Conservation (phyloP, 2,888 invertebrate genomes). For the Epistrophe grossulariae region DNA sequence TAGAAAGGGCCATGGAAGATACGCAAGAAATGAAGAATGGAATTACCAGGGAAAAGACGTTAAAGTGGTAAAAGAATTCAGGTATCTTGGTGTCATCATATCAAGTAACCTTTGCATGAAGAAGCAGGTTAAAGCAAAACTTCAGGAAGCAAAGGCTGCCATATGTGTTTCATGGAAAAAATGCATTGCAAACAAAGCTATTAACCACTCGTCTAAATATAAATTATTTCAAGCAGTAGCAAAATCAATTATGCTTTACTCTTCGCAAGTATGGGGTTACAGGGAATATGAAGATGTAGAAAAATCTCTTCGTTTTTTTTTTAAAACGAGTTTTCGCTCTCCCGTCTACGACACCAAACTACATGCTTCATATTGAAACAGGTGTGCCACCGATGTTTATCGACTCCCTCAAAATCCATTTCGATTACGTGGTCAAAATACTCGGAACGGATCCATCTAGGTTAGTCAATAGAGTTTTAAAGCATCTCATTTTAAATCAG, state of each 20-base stretch:
- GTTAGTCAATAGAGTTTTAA: neutral
- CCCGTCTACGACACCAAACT: neutral
- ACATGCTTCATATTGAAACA: neutral
- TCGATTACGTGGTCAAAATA: neutral
- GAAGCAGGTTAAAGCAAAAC: neutral
- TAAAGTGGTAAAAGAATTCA: neutral
- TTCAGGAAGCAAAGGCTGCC: neutral
- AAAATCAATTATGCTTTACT: neutral
- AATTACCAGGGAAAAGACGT: neutral
- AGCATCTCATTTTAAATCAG: neutral
- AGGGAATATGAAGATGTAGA: neutral
- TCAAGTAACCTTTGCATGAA: neutral
- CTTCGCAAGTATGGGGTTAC: neutral
- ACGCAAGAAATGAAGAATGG: neutral
- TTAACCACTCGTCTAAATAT: neutral
- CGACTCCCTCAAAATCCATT: neutral
- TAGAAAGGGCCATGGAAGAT: constrained; percentile 53
- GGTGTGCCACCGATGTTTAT: neutral
- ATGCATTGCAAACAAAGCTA: neutral
- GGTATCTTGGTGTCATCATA: neutral
- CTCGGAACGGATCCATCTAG: neutral
- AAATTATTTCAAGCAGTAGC: neutral
- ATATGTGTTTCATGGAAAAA: neutral
- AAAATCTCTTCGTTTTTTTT: neutral
- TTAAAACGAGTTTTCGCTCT: neutral